These are phyloP conservation scores for Lasioglossum morio DNA, from an alignment of 2,888 invertebrate genomes.

Conservation along the genomic window DNA sequence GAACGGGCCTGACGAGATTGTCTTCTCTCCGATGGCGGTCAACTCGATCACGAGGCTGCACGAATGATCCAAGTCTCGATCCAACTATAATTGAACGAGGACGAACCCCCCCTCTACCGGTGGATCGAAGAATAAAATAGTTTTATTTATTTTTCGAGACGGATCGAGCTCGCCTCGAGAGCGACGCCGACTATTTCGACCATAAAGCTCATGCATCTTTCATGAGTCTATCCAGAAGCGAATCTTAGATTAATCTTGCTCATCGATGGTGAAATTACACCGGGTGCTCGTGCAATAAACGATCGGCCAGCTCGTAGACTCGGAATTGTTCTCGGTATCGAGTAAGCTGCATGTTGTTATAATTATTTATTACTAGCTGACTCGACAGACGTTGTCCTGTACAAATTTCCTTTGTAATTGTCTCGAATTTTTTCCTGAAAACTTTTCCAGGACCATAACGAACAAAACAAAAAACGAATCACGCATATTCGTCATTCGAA, in stretches of 20 bases:
- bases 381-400: too few relatives aligned
- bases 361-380: too few relatives aligned
- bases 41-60: not conserved
- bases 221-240: conserved; percentile 6
- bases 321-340: not conserved
- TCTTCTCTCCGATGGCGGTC: not conserved
- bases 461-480: too few relatives aligned
- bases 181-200: not conserved
- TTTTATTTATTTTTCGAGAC: conserved; percentile 4
- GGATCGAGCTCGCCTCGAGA: not conserved
- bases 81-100: not conserved
- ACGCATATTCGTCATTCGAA: too few relatives aligned
- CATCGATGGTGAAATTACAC: conserved; percentile 1
- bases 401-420: too few relatives aligned
- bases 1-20: conserved; percentile 15
- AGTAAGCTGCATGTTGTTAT: not conserved
- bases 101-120: not conserved
- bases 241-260: not conserved
- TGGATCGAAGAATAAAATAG: not conserved
- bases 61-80: not conserved
- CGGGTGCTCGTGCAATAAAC: not conserved
- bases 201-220: conserved; percentile 1
- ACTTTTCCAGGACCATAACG: too few relatives aligned
- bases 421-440: too few relatives aligned
- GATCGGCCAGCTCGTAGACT: not conserved